Evolutionary conservation across 2,797 vertebrate species (phyloP), one percentile per base, ranked within the genome.

Genomic region (Poeciliopsis presidionis): DNA sequence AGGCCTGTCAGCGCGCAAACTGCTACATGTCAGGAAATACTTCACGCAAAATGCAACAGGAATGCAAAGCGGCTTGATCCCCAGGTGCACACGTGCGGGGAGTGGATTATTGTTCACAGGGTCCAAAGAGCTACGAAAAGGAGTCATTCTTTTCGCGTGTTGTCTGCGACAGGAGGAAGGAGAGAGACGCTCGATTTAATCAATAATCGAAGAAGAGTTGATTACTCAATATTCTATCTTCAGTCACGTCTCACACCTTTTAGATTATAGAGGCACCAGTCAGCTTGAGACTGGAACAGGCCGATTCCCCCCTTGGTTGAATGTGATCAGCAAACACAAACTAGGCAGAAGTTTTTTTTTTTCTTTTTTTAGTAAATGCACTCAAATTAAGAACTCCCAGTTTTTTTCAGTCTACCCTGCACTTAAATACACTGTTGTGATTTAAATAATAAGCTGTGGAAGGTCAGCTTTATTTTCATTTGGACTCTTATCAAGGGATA

Each of bases 21-120:
- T 0, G 87, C 67, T 39, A 59, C 82, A 30, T 57, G 36, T 85
- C 85, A 84, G 90, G 86, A 90, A 89, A 91, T 20, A 70, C 47
- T 83, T 85, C 51, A 90, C 72, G 89, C 92, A 94, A 94, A 67
- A 92, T 90, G 73, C 51, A 72, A 86, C 92, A 91, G 92, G 90
- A 93, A 94, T 92, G 90, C 92, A 94, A 94, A 93, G n/a, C 81
- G 75, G 76, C 67, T 72, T 69, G 79, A 81, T 77, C n/a, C 18
- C 51, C 80, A 88, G 88, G 86, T 81, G 72, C 49, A 43, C 28
- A 1, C 53, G 63, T 6, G 79, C 25, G 57, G 30, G 7, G 7
- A 7, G 49, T 51, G 18, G 36, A 12, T 13, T 36, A 6, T 5
- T 5, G 45, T 75, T 25, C 5, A 39, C 65, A 84, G 41, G 63